Evolutionary conservation across 2,888 invertebrate species (phyloP), one percentile per base, ranked within the genome.

Genomic region (Eurois occulta): DNA sequence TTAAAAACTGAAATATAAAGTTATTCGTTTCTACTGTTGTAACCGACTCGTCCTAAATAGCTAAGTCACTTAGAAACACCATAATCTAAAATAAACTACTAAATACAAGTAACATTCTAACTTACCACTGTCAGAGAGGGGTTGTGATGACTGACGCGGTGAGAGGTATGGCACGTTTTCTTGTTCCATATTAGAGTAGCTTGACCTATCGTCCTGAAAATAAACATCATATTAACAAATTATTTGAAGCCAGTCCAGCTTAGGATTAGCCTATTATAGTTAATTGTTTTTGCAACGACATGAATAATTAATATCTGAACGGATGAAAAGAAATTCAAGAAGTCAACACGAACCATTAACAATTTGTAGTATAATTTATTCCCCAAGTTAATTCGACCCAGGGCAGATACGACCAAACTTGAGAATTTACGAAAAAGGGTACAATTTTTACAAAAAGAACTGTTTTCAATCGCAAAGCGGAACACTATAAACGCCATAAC

Each of bases 91-190:
- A 55, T n/a, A 6, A 6, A n/a, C n/a, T n/a, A 28, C 2, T 58
- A 58, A 58, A 28, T 58, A 28, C 58, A 35, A 64, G 24, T 38
- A 38, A 38, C 35, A 6, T 62, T 21, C 32, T 18, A 28, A 68
- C 77, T 86, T 88, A 95, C 95, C 95, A 77, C 86, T 83, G 67
- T 94, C 95, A 2, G 92, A 92, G 6, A 85, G 80, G 4, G 90
- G 75, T 68, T 89, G 91, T 13, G 93, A 91, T n/a, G 92, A 87
- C 1, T 78, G 84, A 1, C 83, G 78, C 2, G 94, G 91, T n/a
- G 91, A 90, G 21, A 91, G 89, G 60, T 92, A 94, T 0, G 92
- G 83, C 52, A 90, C 67, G 16, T 88, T 72, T 48, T 95, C 95
- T 6, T 90, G 87, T 64, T 95, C 95, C 70, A 93, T 85, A 32